phyloP scores from a whole-genome alignment of 1,140 invertebrate species.

The Hesperophylax magnus region DNA sequence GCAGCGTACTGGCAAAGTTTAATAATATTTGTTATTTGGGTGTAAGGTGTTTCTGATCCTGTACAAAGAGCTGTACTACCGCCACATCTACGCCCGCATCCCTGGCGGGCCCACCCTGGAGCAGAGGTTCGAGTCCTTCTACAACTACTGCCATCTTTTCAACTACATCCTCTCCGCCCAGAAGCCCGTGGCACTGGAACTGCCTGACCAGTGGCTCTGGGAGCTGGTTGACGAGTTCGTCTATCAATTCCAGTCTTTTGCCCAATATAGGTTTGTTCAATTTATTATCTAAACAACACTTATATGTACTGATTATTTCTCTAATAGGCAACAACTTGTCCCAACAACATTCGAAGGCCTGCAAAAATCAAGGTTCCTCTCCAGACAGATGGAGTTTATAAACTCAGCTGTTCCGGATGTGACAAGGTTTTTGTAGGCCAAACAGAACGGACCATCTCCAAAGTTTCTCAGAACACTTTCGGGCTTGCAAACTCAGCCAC shows the following conservation, averaged over 20 bases:
- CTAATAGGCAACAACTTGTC: no score
- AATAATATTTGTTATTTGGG: no score
- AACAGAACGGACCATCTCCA: no score
- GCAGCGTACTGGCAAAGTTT: no score
- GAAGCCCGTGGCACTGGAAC: constrained; percentile 90
- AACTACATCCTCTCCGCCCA: constrained; percentile 95
- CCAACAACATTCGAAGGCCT: no score
- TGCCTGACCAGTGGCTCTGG: constrained; percentile 99
- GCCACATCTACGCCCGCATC: constrained; percentile 95
- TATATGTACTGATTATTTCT: no score
- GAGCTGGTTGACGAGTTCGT: constrained; percentile 98
- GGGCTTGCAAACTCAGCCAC: no score
- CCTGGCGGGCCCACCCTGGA: constrained; percentile 89
- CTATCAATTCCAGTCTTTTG: constrained; percentile 97
- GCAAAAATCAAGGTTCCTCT: no score
- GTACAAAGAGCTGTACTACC: constrained; percentile 98
- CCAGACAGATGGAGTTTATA: no score
- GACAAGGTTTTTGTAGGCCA: no score
- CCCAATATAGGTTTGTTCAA: constrained; percentile 81
- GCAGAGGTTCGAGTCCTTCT: constrained; percentile 96
- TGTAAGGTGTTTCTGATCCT: constrained; percentile 88
- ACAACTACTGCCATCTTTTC: constrained; percentile 98
- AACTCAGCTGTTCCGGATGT: no score
- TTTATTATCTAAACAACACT: neutral
- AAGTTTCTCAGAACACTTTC: no score